These are phyloP conservation scores for Drosophila setosimentum DNA, from an alignment of 2,888 invertebrate genomes.

Conservation along the genomic window DNA sequence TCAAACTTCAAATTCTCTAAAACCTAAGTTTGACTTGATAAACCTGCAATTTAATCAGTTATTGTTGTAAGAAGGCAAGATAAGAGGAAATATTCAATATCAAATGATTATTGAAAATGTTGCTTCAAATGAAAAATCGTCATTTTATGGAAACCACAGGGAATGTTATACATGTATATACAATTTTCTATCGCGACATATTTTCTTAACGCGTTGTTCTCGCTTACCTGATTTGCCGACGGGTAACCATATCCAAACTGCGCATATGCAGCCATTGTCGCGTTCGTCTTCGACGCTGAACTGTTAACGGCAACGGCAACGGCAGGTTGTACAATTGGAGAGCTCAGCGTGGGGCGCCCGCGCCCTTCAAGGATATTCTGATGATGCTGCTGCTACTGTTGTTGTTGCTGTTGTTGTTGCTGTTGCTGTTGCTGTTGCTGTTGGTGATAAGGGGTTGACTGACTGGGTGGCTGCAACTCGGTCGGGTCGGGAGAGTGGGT, in stretches of 20 bases:
- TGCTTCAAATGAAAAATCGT: background rate
- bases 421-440: constrained; percentile 30
- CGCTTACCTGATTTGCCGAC: constrained; percentile 95
- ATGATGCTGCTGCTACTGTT: constrained; percentile 14
- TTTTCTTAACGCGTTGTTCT: background rate
- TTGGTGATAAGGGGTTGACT: constrained; percentile 43
- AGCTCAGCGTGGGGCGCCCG: constrained; percentile 69
- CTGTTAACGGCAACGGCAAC: constrained; percentile 39
- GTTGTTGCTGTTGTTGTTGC: background rate
- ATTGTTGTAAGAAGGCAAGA: background rate
- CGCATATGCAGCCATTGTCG: constrained; percentile 90
- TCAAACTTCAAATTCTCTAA: background rate
- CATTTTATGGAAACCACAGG: background rate
- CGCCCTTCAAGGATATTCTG: constrained; percentile 52
- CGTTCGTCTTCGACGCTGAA: constrained; percentile 39
- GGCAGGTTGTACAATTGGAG: constrained; percentile 44
- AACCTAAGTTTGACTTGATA: background rate
- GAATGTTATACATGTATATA: background rate
- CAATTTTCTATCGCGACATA: background rate
- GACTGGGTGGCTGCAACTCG: constrained; percentile 25
- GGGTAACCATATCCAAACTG: constrained; percentile 97
- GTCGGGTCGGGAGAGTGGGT: constrained; percentile 32
- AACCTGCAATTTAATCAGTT: background rate
- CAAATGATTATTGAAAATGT: background rate
- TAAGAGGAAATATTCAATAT: background rate